These are phyloP conservation scores for Chydorus sphaericus DNA, from an alignment of 2,888 invertebrate species.

Conservation along the genomic window DNA sequence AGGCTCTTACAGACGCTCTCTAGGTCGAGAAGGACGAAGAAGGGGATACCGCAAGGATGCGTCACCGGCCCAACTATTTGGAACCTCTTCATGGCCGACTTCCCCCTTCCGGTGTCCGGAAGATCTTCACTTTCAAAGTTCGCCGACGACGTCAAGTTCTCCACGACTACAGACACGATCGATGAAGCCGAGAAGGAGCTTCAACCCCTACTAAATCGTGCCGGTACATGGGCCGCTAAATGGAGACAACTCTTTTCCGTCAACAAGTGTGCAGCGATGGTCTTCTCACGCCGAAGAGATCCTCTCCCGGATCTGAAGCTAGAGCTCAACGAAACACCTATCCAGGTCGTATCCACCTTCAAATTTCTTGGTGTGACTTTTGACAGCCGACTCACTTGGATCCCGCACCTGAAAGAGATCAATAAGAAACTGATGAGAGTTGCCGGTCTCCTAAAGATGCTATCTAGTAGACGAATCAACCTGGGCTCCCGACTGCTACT, in stretches of 20 bases:
- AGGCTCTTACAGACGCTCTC: not conserved
- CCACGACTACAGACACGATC: not conserved
- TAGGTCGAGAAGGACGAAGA: not conserved
- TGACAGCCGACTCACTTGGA: not conserved
- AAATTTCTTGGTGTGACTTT: constrained; percentile 1
- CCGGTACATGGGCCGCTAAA: not conserved
- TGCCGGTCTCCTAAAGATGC: not conserved
- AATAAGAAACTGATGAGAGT: not conserved
- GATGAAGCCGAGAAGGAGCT: not conserved
- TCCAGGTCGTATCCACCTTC: not conserved
- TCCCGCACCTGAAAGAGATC: not conserved
- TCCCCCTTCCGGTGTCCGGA: not conserved
- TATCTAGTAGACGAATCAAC: not conserved
- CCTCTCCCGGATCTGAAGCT: not conserved
- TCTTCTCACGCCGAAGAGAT: not conserved
- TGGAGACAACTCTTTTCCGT: not conserved
- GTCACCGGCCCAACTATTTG: constrained; percentile 14
- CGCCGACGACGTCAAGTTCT: constrained; percentile 5
- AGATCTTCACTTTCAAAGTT: not conserved
- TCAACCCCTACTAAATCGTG: not conserved
- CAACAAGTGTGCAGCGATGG: not conserved
- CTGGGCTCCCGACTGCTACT: not conserved
- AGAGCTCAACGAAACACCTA: not conserved
- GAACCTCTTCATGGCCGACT: constrained; percentile 14
- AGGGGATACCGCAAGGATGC: constrained; percentile 16